Percentiles rank a stretch among this genome's conserved stretches.
phyloP scores from a whole-genome alignment of 2,888 invertebrate genomes.

The Craniophora ligustri region DNA sequence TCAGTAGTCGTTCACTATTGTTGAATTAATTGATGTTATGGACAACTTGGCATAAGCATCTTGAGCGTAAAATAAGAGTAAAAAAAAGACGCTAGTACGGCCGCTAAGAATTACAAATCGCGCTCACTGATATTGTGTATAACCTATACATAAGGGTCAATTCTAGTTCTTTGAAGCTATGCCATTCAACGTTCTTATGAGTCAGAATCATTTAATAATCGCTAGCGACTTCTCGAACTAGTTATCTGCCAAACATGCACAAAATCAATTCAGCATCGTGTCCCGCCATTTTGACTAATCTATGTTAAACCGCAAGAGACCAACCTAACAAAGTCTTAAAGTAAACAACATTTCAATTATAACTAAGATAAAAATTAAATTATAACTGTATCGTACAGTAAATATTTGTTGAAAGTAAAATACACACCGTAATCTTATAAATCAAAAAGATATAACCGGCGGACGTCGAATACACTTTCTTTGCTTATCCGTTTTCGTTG shows the following conservation, averaged over 20 bases:
- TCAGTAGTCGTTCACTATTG: too few species aligned
- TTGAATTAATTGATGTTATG: neutral
- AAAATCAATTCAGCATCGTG: slow-evolving; percentile 35
- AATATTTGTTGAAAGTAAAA: neutral
- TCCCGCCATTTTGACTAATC: slow-evolving; percentile 69
- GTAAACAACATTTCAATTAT: neutral
- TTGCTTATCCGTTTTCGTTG: too few species aligned
- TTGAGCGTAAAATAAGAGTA: too few species aligned
- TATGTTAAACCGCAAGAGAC: slow-evolving; percentile 14
- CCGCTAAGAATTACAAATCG: too few species aligned
- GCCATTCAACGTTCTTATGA: too few species aligned
- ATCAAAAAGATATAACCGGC: slow-evolving; percentile 25
- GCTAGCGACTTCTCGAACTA: neutral
- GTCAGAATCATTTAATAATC: too few species aligned
- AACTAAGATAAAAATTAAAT: neutral
- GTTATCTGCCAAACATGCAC: neutral
- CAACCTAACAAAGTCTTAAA: neutral
- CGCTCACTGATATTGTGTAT: too few species aligned
- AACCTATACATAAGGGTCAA: too few species aligned
- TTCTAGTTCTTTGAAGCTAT: too few species aligned
- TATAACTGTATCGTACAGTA: neutral
- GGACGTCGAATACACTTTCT: neutral
- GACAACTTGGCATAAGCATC: too few species aligned
- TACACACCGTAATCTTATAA: slow-evolving; percentile 23
- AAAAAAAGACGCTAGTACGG: too few species aligned